These are phyloP conservation scores for Silurus asotus DNA, from an alignment of 2,113 vertebrate species.

Conservation along the genomic window DNA sequence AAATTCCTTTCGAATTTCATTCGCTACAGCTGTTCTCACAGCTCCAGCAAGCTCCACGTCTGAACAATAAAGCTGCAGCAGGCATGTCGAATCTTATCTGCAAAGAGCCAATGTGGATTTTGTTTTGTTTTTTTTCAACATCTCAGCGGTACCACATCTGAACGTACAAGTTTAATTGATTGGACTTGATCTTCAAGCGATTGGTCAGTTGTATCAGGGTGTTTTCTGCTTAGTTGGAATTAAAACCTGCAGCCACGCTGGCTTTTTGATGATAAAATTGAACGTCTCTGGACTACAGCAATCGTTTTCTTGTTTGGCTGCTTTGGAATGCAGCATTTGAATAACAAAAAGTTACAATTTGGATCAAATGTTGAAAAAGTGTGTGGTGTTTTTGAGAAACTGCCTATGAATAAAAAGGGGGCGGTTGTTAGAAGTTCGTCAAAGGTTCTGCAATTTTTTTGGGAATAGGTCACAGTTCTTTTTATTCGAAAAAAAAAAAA, in stretches of 20 bases:
- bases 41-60: not conserved
- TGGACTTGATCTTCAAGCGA: slow-evolving; percentile 10
- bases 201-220: not conserved
- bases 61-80: not conserved
- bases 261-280: slow-evolving; percentile 12
- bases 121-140: not conserved
- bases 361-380: not conserved
- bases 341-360: not conserved
- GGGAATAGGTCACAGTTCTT: not conserved
- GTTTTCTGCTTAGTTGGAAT: not conserved
- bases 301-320: not conserved
- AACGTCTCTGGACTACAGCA: not conserved
- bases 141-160: slow-evolving; percentile 1
- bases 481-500: not conserved
- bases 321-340: too few species aligned
- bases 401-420: not conserved
- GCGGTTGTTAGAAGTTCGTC: not conserved
- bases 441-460: not conserved
- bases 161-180: not conserved
- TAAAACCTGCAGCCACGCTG: not conserved
- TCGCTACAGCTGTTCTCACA: not conserved
- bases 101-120: not conserved
- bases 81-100: slow-evolving; percentile 3
- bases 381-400: not conserved
- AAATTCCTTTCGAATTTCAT: not conserved